Percentiles rank a stretch among this genome's conserved stretches.
Evolutionary conservation across 2,113 vertebrate genomes (phyloP).

Genomic region (Cheilinus undulatus): DNA sequence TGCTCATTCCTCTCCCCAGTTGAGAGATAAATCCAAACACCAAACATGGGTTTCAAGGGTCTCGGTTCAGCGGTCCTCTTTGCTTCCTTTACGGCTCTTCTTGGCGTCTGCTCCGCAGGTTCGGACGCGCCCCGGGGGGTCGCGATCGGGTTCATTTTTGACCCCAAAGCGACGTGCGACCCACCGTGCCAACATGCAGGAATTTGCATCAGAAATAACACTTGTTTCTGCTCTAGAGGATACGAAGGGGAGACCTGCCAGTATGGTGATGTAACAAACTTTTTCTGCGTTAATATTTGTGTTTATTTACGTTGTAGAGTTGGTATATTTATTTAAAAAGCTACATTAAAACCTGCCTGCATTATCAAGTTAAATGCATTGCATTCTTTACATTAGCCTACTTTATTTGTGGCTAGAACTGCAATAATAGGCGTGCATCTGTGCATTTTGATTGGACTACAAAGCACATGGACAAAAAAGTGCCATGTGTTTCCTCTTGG

Average conservation of each 20-base stretch:
- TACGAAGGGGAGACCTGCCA: conserved; percentile 89
- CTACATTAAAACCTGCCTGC: no score
- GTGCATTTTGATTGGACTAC: no score
- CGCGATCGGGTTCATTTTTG: conserved; percentile 82
- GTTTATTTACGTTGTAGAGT: neutral
- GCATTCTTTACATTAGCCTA: no score
- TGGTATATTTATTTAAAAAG: no score
- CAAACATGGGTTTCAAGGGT: conserved; percentile 2
- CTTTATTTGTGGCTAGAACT: no score
- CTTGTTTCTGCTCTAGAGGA: conserved; percentile 86
- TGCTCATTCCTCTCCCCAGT: neutral
- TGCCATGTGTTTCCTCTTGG: no score
- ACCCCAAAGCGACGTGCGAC: conserved; percentile 80
- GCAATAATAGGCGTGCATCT: no score
- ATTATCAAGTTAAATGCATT: no score
- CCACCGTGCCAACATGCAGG: conserved; percentile 86
- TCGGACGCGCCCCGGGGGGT: conserved; percentile 81
- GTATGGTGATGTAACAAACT: conserved; percentile 82
- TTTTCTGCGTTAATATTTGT: neutral
- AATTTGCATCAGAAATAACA: conserved; percentile 87
- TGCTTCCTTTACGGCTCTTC: conserved; percentile 23
- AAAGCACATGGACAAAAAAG: no score
- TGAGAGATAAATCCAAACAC: neutral
- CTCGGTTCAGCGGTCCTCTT: neutral
- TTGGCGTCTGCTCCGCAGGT: conserved; percentile 52